A percentile compares a stretch with the other conserved stretches of the same genome.
Evolutionary conservation across 2,113 vertebrate genomes (phyloP).

Genomic region (Odocoileus hemionus): DNA sequence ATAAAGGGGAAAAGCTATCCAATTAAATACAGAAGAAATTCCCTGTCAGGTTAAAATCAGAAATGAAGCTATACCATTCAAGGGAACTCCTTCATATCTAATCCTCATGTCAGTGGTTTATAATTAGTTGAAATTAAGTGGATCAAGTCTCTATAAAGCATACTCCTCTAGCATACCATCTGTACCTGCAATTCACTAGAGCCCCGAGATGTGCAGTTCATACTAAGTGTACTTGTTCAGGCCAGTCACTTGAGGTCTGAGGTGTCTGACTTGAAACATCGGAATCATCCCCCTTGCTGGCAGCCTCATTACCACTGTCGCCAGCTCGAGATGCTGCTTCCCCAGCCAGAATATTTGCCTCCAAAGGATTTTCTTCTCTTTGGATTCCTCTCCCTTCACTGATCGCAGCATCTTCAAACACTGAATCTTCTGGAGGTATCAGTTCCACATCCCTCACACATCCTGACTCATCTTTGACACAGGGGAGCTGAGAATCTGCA

Average conservation of each 20-base stretch:
- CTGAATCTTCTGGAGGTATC: slow-evolving; percentile 75
- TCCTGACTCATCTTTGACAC: slow-evolving; percentile 69
- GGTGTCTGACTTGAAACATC: slow-evolving; percentile 85
- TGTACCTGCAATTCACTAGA: slow-evolving; percentile 28
- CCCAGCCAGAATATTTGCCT: slow-evolving; percentile 74
- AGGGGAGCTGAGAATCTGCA: slow-evolving; percentile 75
- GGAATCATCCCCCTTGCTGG: slow-evolving; percentile 73
- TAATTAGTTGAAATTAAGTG: slow-evolving; percentile 67
- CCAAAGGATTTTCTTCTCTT: slow-evolving; percentile 80
- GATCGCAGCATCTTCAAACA: slow-evolving; percentile 81
- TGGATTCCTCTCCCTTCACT: slow-evolving; percentile 84
- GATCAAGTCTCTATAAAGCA: slow-evolving; percentile 71
- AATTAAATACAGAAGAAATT: slow-evolving; percentile 79
- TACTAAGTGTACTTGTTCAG: slow-evolving; percentile 93
- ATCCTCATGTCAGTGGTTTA: slow-evolving; percentile 70
- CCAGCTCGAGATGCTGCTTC: slow-evolving; percentile 75
- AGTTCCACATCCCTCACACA: slow-evolving; percentile 52
- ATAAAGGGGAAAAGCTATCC: slow-evolving; percentile 77
- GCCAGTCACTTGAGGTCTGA: slow-evolving; percentile 91
- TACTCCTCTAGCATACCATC: slow-evolving; percentile 65
- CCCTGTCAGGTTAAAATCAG: slow-evolving; percentile 74
- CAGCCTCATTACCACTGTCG: slow-evolving; percentile 63
- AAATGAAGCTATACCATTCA: slow-evolving; percentile 71
- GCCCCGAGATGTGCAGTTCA: slow-evolving; percentile 73
- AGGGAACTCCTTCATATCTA: slow-evolving; percentile 72